Base-by-base conservation (phyloP, 2,888 invertebrate species). In the Tholera decimalis region DNA sequence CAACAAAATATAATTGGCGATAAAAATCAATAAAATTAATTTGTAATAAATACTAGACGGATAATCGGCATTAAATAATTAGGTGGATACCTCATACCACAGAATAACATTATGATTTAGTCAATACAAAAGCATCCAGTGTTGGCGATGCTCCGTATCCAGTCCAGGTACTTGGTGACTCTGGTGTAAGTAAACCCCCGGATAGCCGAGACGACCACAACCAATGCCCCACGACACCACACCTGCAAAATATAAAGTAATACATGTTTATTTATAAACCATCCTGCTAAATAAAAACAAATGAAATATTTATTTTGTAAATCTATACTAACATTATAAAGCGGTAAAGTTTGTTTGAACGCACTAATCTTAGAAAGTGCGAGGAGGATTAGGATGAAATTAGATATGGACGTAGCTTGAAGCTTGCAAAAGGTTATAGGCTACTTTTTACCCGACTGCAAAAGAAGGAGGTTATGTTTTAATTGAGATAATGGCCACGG, bases 171-270 rank as follows among this genome's bases (percentile, higher is more conserved):
- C 81, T 97, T 97, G 0, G 98, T 98, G 41, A 98, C 97, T 80
- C 98, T 96, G 0, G 98, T 98, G 86, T 98, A n/a, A n/a, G n/a
- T n/a, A 98, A 3, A 98, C 98, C 0, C 98, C 98, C 0, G 98
- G 98, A 88, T 98, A 98, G 8, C 98, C 98, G 0, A 97, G 96
- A 47, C 98, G 96, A 0, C 98, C 98, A 85, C 98, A 98, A 15
- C 98, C 98, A 73, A 98, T 98, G 8, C 98, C 98, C 98, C 98
- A 98, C 0, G 98, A 98, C 0, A 98, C 98, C 24, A 98, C 96
- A 18, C 97, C 97, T 97, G 87, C 0, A 24, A 44, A 44, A 3
- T 6, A 43, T 13, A 3, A 24, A 44, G n/a, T 22, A 43, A 13
- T 15, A 7, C n/a, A n/a, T n/a, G n/a, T 24, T 5, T 11, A 39